Base-by-base conservation (phyloP, 2,113 vertebrate species). In the Neogobius melanostomus region DNA sequence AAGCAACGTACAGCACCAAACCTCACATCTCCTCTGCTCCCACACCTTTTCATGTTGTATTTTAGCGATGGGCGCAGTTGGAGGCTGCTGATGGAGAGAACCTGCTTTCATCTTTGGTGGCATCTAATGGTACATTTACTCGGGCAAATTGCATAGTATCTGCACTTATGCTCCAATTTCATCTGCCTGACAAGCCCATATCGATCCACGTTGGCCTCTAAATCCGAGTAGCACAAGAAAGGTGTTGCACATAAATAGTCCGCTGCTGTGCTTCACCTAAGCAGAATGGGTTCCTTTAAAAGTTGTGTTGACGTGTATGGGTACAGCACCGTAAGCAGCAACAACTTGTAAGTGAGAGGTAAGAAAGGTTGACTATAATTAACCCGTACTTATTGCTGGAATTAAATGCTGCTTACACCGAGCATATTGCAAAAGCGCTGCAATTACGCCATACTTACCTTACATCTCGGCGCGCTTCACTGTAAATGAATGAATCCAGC, bases 161-260 rank as follows among this genome's bases (percentile, higher is more conserved):
- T 60, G 16, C 48, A 14, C 51, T 77, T 54, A 16, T 36, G 43
- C 51, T 66, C 59, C 21, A 57, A 42, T 73, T 56, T 51, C 11
- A 59, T 50, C 60, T 71, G 59, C 17, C 66, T 64, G 69, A 63
- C 67, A 70, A 68, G 53, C 51, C 53, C 62, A 16, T 74, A 79
- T 79, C 48, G 62, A 83, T 83, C 46, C 28, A 11, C 15, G n/a
- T 65, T 74, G 52, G 9, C 51, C 28, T 75, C 68, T 44, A 51
- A 72, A 72, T 79, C 43, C 50, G 59, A 57, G 52, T 52, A 66
- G 56, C 51, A 62, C 8, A 44, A 77, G 21, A 77, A 68, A 60
- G 5, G 57, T 28, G 21, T 71, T 36, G 51, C 16, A 64, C 8
- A 47, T 36, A 8, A 59, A 60, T 51, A 56, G 68, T 68, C 56